Conservation (phyloP, 2,113 vertebrate species). For the Paradisaea rubra region DNA sequence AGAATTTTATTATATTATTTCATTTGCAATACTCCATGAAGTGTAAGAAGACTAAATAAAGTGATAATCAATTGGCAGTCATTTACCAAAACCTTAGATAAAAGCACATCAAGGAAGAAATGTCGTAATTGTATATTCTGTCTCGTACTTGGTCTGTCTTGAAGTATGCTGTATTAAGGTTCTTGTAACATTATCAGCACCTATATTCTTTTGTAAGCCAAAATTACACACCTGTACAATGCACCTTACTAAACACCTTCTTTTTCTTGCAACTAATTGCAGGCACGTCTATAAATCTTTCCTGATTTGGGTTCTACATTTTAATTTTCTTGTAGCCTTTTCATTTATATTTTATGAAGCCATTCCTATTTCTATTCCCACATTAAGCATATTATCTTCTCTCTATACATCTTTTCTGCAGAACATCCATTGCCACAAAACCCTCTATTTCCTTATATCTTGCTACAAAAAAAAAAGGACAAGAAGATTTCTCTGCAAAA, state of each 20-base stretch:
- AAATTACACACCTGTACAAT: background rate
- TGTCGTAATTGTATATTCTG: background rate
- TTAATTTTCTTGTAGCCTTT: background rate
- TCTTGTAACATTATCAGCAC: background rate
- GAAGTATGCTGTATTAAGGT: background rate
- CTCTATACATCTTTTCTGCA: background rate
- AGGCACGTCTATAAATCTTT: background rate
- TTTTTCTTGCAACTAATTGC: background rate
- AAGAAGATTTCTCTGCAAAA: background rate
- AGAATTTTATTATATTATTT: background rate
- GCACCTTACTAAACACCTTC: background rate
- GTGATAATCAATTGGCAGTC: background rate
- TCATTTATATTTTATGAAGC: slow-evolving; percentile 2
- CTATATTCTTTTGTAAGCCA: background rate
- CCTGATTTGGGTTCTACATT: background rate
- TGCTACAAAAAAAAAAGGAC: background rate
- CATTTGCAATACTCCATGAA: background rate
- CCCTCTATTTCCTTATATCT: background rate
- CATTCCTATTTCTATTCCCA: background rate
- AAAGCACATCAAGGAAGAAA: background rate
- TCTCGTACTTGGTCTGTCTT: background rate
- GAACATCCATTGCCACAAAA: background rate
- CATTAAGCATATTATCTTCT: background rate
- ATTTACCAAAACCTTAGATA: background rate
- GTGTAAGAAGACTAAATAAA: background rate